These are phyloP conservation scores for Ceratina calcarata DNA, from an alignment of 1,140 invertebrate genomes.

Conservation along the genomic window DNA sequence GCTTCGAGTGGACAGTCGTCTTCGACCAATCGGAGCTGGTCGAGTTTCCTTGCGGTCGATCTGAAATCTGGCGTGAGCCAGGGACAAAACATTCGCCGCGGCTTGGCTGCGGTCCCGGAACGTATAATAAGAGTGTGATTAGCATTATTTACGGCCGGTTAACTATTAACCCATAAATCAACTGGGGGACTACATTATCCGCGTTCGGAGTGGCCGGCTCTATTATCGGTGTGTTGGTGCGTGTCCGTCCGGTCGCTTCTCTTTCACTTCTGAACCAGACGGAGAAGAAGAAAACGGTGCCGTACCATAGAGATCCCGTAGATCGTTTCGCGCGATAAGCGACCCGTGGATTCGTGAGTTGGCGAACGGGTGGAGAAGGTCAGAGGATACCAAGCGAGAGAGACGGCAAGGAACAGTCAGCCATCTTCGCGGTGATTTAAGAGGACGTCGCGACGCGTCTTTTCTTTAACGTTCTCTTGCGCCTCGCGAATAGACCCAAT, in stretches of 20 bases:
- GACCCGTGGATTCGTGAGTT: slow-evolving; percentile 40
- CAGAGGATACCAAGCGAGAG: slow-evolving; percentile 22
- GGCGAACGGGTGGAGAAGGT: slow-evolving; percentile 19
- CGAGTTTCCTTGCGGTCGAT: background rate
- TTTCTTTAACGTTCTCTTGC: slow-evolving; percentile 36
- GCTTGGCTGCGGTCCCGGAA: slow-evolving; percentile 63
- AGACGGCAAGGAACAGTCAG: slow-evolving; percentile 30
- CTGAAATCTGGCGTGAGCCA: slow-evolving; percentile 60
- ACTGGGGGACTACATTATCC: slow-evolving; percentile 70
- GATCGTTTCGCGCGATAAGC: slow-evolving; percentile 58
- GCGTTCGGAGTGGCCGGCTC: slow-evolving; percentile 24
- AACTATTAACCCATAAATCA: slow-evolving; percentile 81
- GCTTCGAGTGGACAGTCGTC: slow-evolving; percentile 2
- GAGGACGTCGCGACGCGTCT: slow-evolving; percentile 29
- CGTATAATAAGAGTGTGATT: slow-evolving; percentile 80
- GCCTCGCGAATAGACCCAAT: slow-evolving; percentile 1
- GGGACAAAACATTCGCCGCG: slow-evolving; percentile 75
- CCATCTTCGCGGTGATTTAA: slow-evolving; percentile 58
- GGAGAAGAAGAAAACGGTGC: slow-evolving; percentile 57
- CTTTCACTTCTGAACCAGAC: background rate
- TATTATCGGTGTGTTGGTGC: slow-evolving; percentile 46
- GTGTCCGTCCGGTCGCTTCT: slow-evolving; percentile 47
- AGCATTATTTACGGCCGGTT: slow-evolving; percentile 80
- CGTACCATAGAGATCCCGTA: slow-evolving; percentile 52
- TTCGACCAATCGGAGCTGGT: too few species aligned